phyloP scores from a whole-genome alignment of 2,888 invertebrate genomes.

The Parapristionchus giblindavisi region DNA sequence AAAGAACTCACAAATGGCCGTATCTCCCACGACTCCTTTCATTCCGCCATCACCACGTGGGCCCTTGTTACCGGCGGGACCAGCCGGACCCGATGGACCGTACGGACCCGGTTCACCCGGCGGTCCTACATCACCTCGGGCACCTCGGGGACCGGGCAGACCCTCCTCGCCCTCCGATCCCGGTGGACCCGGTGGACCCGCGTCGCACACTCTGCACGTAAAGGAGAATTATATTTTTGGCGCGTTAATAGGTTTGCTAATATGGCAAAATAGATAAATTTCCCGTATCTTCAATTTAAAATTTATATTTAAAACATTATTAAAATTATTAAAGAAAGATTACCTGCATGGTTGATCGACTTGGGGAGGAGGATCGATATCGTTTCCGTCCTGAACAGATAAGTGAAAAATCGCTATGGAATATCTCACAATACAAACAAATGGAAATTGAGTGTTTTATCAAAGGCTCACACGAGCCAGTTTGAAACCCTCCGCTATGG shows the following conservation, averaged over 20 bases:
- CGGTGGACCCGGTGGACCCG: slow-evolving; percentile 13
- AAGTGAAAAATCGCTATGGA: too few species aligned
- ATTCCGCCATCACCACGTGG: neutral
- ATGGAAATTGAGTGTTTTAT: too few species aligned
- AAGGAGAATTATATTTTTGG: too few species aligned
- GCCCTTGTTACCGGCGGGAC: neutral
- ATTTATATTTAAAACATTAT: too few species aligned
- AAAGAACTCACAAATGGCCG: neutral
- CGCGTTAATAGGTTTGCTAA: too few species aligned
- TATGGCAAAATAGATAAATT: too few species aligned
- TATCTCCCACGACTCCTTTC: slow-evolving; percentile 5
- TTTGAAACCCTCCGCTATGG: too few species aligned
- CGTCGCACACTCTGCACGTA: slow-evolving; percentile 14
- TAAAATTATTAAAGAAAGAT: too few species aligned
- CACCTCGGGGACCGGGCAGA: neutral
- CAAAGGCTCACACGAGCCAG: too few species aligned
- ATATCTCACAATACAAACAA: too few species aligned
- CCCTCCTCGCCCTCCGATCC: slow-evolving; percentile 12
- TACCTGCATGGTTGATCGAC: too few species aligned
- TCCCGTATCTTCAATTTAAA: too few species aligned
- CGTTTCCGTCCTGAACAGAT: slow-evolving; percentile 8
- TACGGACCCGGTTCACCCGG: slow-evolving; percentile 6
- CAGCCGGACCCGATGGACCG: neutral
- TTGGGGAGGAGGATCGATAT: slow-evolving; percentile 9
- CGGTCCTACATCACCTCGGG: neutral